Percentiles rank a stretch among this genome's conserved stretches.
Conservation (phyloP, 2,113 vertebrate species). For the Cyanoramphus novaezelandiae region DNA sequence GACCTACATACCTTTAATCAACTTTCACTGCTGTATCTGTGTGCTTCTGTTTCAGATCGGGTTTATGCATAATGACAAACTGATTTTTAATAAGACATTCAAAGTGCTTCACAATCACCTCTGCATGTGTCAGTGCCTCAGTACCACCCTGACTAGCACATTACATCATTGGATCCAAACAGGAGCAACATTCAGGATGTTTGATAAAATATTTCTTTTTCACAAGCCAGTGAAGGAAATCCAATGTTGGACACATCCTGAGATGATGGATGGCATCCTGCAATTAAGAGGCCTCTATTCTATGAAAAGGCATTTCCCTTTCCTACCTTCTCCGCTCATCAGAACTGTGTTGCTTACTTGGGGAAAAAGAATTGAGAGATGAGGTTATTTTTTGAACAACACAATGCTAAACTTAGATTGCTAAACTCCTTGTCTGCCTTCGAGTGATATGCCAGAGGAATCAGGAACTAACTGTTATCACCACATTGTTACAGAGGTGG, state of each 20-base stretch:
- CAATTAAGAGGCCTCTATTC: not conserved
- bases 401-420: not conserved
- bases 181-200: slow-evolving; percentile 12
- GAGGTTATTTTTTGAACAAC: slow-evolving; percentile 17
- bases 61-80: not conserved
- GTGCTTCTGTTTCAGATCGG: not conserved
- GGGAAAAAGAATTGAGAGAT: not conserved
- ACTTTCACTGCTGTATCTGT: not conserved
- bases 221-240: slow-evolving; percentile 43
- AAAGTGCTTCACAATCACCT: not conserved
- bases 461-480: not conserved
- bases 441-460: not conserved
- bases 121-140: not conserved
- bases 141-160: not conserved
- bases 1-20: not conserved
- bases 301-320: slow-evolving; percentile 41
- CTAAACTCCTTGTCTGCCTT: not conserved
- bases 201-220: slow-evolving; percentile 26
- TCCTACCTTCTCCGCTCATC: not conserved
- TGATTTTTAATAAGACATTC: not conserved
- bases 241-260: slow-evolving; percentile 15
- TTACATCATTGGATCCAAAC: not conserved
- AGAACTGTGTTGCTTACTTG: not conserved
- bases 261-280: slow-evolving; percentile 56
- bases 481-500: not conserved